Evolutionary conservation across 1,140 invertebrate species (phyloP).

Genomic region (Rhopalosiphum padi): DNA sequence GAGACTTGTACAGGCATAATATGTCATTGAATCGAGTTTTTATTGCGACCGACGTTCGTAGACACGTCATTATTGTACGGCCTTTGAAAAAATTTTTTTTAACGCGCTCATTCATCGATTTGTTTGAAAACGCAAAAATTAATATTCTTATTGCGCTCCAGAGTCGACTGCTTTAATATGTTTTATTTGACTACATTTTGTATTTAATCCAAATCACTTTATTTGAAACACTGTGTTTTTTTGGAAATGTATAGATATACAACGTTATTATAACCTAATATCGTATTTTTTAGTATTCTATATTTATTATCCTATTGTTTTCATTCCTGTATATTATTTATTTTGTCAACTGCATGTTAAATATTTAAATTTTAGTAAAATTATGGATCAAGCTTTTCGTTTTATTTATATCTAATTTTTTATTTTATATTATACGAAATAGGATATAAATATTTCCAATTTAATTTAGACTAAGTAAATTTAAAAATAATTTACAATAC

Average conservation of each 20-base stretch:
- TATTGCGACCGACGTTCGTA: not conserved
- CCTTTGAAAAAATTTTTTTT: not conserved
- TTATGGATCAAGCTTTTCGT: not conserved
- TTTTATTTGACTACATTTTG: not conserved
- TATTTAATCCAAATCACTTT: not conserved
- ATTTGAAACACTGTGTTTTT: not conserved
- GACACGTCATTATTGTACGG: not conserved
- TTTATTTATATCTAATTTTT: not conserved
- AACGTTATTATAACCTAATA: not conserved
- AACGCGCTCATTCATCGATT: not conserved
- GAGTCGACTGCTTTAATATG: not conserved
- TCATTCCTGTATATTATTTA: not conserved
- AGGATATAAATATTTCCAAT: not conserved
- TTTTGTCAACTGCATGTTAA: not conserved
- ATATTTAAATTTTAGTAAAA: not conserved
- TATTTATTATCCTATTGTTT: not conserved
- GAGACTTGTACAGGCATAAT: constrained; percentile 36
- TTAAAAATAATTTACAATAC: no score
- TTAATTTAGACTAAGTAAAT: not conserved
- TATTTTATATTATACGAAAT: not conserved
- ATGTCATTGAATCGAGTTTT: constrained; percentile 34
- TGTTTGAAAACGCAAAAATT: not conserved
- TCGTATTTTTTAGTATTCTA: not conserved
- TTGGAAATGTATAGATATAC: not conserved
- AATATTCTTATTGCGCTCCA: not conserved